Base-by-base conservation (phyloP, 2,797 vertebrate species). In the Anas flavirostris region DNA sequence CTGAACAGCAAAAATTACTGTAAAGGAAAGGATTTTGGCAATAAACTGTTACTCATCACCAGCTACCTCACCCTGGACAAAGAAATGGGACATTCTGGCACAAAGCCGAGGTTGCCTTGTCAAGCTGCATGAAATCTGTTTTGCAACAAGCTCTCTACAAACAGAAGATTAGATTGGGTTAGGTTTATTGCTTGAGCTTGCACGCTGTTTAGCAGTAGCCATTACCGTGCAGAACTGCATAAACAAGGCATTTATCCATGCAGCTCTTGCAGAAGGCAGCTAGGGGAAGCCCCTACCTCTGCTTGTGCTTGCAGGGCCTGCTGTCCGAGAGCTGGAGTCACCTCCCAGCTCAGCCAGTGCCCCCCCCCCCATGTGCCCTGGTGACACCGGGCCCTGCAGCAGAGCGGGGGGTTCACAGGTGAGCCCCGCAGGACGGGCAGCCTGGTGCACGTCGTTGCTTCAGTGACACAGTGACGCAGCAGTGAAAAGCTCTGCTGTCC, bases 341-440 rank as follows among this genome's bases (percentile, higher is more conserved):
- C 7, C 56, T n/a, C 4, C 31, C 59, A 16, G 60, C 60, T 41
- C 5, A 41, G 37, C 37, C n/a, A n/a, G n/a, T n/a, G n/a, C n/a
- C n/a, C n/a, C n/a, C n/a, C n/a, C 28, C 7, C 12, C 19, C 44
- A 16, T 1, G 1, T 5, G 26, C n/a, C 67, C 60, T 26, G 21
- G 15, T 3, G 16, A 26, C 16, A 13, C 25, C 0, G 1, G 35
- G 29, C 26, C 31, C 31, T 26, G 26, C 5, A 58, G 33, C 4
- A 1, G 10, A 50, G 6, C 12, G 2, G 13, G 2, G 59, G 21
- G 19, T 22, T 22, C 22, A 33, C 48, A n/a, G 50, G 21, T 5
- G 48, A 68, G 29, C 25, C 19, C 29, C 16, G 8, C 1, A 3
- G 39, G 15, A n/a, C 0, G 0, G 22, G 18, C 25, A 48, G 18